Base-by-base conservation (phyloP, 2,113 vertebrate genomes). In the Todiramphus saurophagus region DNA sequence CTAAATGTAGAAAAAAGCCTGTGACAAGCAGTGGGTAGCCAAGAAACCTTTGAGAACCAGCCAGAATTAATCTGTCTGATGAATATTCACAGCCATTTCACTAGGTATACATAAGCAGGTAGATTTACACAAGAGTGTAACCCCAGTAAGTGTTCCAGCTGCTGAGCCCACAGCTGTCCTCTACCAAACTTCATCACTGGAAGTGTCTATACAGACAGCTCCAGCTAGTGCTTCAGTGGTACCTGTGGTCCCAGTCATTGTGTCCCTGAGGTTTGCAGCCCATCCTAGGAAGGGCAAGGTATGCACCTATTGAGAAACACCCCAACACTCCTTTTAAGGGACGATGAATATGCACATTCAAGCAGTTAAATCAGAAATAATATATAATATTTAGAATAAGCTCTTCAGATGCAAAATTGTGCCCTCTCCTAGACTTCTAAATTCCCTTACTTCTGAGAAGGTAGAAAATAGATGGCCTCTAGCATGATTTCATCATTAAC, bases 11-110 rank as follows among this genome's bases (percentile, higher is more conserved):
- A 48, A 83, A 75, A 83, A 91, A 83, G 48, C 51, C 75, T 9
- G 12, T 55, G 25, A 82, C 70, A 81, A 81, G 44, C 82, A 95
- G 73, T 30, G 25, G 90, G 80, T 68, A 97, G 91, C 91, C 91
- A 94, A 89, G 92, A 95, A 97, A 85, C 24, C 28, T 81, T 66
- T 58, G 48, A 92, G 86, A 58, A 94, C 75, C 80, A 69, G 28
- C 77, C 27, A 24, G 83, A 85, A 96, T 96, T 72, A 83, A 95
- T 88, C 50, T 88, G 10, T 55, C 28, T 2, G 3, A 77, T 95
- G 90, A 93, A 93, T 91, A 93, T 81, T 96, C 41, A 41, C 78
- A 92, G 90, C 81, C 59, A 72, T 96, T 95, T 83, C 72, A 91
- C 68, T 78, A 56, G 41, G 37, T 43, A 51, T 51, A 53, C 5